Base-by-base conservation (phyloP, 2,888 invertebrate species). In the Calameuta filiformis region DNA sequence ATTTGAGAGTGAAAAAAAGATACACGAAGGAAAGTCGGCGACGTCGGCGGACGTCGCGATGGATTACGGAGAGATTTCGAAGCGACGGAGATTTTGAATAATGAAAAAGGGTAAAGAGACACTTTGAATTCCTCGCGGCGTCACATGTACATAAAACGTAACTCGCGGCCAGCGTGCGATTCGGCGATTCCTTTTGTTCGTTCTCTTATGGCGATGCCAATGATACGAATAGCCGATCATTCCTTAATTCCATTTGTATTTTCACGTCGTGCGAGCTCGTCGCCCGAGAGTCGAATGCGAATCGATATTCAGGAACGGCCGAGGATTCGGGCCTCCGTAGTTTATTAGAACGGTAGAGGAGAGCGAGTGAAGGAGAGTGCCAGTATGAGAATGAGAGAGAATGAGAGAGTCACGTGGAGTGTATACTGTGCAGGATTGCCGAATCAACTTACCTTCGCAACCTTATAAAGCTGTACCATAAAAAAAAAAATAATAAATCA, bases 321-420 rank as follows among this genome's bases (percentile, higher is more conserved):
- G 71, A 34, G 33, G 23, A 71, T 71, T 71, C 71, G 71, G 71
- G 71, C 71, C 71, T 34, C 71, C 9, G 71, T 71, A 71, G 71
- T 71, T 31, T 71, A 11, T 31, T 71, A 71, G 71, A 31, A 34
- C 12, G 31, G 12, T 71, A 71, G 71, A 71, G 71, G 71, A 71
- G 71, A 71, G 31, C 56, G 56, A 56, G 56, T 56, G 56, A 56
- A 1, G 56, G 23, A 56, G 56, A 56, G 56, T 56, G 56, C 56
- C 9, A 56, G 23, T 56, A 56, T 9, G 56, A 56, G 56, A 56
- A 56, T 56, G 40, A 40, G 40, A 40, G 40, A 40, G 15, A 40
- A 15, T 30, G 71, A 69, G 33, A 69, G 9, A 30, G 9, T 15
- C 31, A 34, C 71, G 71, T 33, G 31, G 12, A 31, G 6, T 71